Evolutionary conservation across 2,113 vertebrate genomes (phyloP).

Genomic region (Esox niger): DNA sequence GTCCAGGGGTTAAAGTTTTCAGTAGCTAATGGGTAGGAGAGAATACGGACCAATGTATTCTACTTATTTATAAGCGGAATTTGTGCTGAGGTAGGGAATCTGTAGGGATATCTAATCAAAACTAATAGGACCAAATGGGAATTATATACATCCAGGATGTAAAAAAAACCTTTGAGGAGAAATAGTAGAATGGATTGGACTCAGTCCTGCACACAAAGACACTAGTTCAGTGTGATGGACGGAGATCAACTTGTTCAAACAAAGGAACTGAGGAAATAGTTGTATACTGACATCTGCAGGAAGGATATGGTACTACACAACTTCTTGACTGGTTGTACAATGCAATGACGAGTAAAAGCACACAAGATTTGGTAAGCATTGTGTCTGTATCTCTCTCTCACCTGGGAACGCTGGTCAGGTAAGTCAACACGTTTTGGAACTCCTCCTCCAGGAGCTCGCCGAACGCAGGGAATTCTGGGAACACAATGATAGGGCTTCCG

Average conservation of each 20-base stretch:
- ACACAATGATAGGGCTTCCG: conserved; percentile 88
- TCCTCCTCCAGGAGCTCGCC: conserved; percentile 86
- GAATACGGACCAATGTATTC: too few species aligned
- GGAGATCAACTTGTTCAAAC: neutral
- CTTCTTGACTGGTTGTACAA: neutral
- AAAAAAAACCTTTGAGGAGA: too few species aligned
- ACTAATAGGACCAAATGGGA: too few species aligned
- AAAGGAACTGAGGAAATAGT: conserved; percentile 2
- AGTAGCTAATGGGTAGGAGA: too few species aligned
- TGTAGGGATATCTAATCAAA: too few species aligned
- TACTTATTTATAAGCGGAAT: too few species aligned
- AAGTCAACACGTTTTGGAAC: conserved; percentile 87
- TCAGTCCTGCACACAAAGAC: too few species aligned
- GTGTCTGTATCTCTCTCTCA: conserved; percentile 43
- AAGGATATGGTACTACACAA: conserved; percentile 15
- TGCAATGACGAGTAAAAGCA: neutral
- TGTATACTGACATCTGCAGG: conserved; percentile 40
- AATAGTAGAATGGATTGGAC: too few species aligned
- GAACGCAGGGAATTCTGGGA: conserved; percentile 92
- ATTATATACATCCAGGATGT: too few species aligned
- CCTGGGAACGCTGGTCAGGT: conserved; percentile 91
- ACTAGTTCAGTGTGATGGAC: too few species aligned
- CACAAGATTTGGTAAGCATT: neutral
- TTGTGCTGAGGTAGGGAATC: too few species aligned
- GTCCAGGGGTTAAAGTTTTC: too few species aligned